A percentile compares a stretch with the other conserved stretches of the same genome.
Conservation (phyloP, 2,113 vertebrate genomes). For the Micromys minutus region DNA sequence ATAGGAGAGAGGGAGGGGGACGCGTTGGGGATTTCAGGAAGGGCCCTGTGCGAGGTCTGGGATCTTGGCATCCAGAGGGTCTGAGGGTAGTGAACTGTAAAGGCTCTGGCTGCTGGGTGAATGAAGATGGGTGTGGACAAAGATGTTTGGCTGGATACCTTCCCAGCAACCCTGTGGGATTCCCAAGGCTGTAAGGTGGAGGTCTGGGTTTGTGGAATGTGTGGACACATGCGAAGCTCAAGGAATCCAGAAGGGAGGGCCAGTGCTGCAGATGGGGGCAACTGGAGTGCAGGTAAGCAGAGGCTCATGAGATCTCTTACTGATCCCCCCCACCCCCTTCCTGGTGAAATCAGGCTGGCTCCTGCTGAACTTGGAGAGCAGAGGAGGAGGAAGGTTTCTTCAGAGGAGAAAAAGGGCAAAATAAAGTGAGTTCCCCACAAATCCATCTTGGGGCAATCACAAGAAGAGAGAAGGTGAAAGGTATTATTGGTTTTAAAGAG, state of each 20-base stretch:
- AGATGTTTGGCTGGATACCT: slow-evolving; percentile 58
- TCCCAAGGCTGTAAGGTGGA: background rate
- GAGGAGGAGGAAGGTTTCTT: background rate
- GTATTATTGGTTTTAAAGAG: background rate
- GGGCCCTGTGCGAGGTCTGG: slow-evolving; percentile 57
- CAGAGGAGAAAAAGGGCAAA: background rate
- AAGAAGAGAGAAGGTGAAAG: background rate
- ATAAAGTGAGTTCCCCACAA: slow-evolving; percentile 19
- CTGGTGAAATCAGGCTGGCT: background rate
- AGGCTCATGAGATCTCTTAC: background rate
- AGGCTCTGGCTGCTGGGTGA: slow-evolving; percentile 37
- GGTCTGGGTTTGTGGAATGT: background rate
- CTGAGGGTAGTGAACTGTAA: slow-evolving; percentile 34
- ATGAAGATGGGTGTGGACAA: slow-evolving; percentile 48
- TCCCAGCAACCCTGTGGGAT: background rate
- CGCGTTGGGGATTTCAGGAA: background rate
- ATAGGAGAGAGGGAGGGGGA: background rate
- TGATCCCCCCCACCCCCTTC: background rate
- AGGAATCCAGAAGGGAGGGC: background rate
- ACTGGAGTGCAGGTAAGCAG: background rate
- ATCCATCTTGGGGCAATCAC: slow-evolving; percentile 3
- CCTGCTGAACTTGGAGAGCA: slow-evolving; percentile 52
- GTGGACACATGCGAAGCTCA: no score
- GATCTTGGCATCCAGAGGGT: background rate
- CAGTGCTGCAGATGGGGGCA: background rate